Conservation (phyloP, 2,113 vertebrate genomes). For the Candoia aspera region DNA sequence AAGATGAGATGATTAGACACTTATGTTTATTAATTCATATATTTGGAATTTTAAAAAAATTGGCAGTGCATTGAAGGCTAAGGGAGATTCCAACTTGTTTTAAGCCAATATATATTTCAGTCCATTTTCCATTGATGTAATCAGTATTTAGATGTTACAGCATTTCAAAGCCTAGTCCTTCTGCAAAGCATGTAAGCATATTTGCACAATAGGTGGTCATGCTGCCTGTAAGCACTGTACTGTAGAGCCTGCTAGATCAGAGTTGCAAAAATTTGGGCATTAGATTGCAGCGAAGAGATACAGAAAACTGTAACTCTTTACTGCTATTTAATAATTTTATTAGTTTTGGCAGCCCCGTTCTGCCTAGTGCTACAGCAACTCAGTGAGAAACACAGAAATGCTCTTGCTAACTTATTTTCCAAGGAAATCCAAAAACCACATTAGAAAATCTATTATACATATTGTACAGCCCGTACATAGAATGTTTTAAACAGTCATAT, state of each 20-base stretch:
- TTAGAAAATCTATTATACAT: neutral
- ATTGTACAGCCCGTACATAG: neutral
- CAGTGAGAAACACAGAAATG: neutral
- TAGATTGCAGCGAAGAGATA: neutral
- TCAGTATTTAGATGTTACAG: neutral
- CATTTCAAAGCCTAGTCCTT: neutral
- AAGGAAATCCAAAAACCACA: neutral
- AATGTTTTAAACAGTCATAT: neutral
- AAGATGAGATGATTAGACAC: neutral
- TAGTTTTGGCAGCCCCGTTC: neutral
- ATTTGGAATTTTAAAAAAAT: neutral
- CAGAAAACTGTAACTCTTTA: neutral
- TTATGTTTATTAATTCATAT: neutral
- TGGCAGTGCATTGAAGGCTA: neutral
- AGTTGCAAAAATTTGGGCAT: neutral
- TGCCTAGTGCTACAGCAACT: neutral
- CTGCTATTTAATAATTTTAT: neutral
- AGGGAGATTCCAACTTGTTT: neutral
- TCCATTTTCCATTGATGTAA: neutral
- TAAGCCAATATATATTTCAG: neutral
- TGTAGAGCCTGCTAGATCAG: neutral
- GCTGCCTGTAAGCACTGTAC: neutral
- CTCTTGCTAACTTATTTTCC: neutral
- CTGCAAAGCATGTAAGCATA: neutral
- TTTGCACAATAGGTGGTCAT: neutral